Percentiles rank a stretch among this genome's conserved stretches.
These are phyloP conservation scores for Aythya baeri DNA, from an alignment of 2,113 vertebrate genomes.

Conservation along the genomic window DNA sequence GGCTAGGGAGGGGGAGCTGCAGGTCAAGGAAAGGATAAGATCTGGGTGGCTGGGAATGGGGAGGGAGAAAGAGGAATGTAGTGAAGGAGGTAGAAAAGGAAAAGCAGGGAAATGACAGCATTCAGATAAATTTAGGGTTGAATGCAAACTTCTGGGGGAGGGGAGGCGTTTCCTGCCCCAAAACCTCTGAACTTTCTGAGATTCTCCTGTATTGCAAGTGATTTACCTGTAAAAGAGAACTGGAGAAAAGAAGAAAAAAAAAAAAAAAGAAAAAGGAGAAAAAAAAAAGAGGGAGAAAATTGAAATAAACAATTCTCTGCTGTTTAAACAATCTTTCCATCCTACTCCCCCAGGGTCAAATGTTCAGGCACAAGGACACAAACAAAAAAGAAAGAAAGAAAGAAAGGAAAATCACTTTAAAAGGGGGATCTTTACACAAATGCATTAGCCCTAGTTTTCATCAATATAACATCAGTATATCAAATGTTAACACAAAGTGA, in stretches of 20 bases:
- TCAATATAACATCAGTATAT: not conserved
- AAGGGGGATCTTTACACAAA: slow-evolving; percentile 11
- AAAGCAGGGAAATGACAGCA: slow-evolving; percentile 60
- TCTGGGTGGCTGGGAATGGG: slow-evolving; percentile 52
- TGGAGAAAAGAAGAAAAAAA: not conserved
- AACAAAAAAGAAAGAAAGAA: not conserved
- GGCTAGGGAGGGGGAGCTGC: slow-evolving; percentile 57
- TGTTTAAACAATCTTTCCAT: slow-evolving; percentile 59
- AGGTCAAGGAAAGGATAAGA: slow-evolving; percentile 70
- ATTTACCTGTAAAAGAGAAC: slow-evolving; percentile 57
- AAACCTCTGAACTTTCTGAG: slow-evolving; percentile 59
- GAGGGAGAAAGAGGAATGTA: slow-evolving; percentile 59
- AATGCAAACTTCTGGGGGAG: slow-evolving; percentile 43
- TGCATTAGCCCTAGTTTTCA: slow-evolving; percentile 53
- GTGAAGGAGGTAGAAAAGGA: slow-evolving; percentile 53
- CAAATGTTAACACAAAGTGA: slow-evolving; percentile 59
- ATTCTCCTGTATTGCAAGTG: not conserved
- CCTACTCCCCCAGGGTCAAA: slow-evolving; percentile 40
- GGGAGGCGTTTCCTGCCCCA: slow-evolving; percentile 45
- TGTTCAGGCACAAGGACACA: slow-evolving; percentile 36
- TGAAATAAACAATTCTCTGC: slow-evolving; percentile 57
- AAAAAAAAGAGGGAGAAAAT: not conserved
- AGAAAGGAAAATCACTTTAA: not conserved
- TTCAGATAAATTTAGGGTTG: slow-evolving; percentile 70
- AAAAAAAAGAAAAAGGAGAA: not conserved